Evolutionary conservation across 2,888 invertebrate species (phyloP).

Genomic region (Calameuta pallipes): DNA sequence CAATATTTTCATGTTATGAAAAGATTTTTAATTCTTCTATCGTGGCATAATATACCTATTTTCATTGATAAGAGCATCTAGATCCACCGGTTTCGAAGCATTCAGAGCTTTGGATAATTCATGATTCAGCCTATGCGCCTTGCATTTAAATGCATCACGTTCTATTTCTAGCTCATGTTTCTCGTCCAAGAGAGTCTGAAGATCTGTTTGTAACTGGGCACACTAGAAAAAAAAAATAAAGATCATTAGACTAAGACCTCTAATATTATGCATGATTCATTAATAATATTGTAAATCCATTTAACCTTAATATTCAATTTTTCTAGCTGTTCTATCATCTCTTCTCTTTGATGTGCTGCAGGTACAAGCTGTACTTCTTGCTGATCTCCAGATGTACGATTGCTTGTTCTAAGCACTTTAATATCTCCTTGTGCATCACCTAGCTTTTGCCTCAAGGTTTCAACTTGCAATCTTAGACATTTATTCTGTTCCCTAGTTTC

Average conservation of each 20-base stretch:
- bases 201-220: conserved; percentile 79
- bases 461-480: conserved; percentile 72
- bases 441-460: conserved; percentile 78
- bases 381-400: conserved; percentile 54
- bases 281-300: conserved; percentile 52
- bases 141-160: conserved; percentile 84
- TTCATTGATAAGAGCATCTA: conserved; percentile 83
- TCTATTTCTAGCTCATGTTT: conserved; percentile 86
- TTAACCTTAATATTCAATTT: conserved; percentile 73
- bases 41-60: conserved; percentile 70
- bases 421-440: conserved; percentile 79
- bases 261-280: conserved; percentile 31
- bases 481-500: conserved; percentile 70
- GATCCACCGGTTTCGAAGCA: conserved; percentile 74
- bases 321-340: conserved; percentile 76
- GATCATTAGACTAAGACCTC: not conserved
- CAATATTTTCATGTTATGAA: conserved; percentile 17
- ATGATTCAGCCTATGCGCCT: conserved; percentile 84
- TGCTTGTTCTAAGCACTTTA: conserved; percentile 70
- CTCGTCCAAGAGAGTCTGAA: conserved; percentile 83
- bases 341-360: conserved; percentile 74
- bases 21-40: conserved; percentile 7
- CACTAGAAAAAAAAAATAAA: conserved; percentile 67
- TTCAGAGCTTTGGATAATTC: conserved; percentile 79
- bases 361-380: conserved; percentile 56